Conservation (phyloP, 2,113 vertebrate species). For the Callospermophilus lateralis region DNA sequence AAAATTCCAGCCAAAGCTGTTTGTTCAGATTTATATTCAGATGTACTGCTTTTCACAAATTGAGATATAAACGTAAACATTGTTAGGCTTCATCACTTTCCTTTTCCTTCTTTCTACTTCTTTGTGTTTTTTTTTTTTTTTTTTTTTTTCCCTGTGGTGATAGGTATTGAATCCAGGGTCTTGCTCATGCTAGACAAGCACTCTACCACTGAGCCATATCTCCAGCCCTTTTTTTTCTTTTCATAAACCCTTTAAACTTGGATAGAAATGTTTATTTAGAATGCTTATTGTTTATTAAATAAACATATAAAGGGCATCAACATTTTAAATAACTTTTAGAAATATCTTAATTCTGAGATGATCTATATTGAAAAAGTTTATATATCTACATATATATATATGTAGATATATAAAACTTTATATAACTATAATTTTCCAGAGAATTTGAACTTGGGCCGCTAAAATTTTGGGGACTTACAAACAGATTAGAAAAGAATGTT, state of each 20-base stretch:
- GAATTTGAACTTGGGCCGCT: constrained; percentile 1
- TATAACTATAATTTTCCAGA: constrained; percentile 5
- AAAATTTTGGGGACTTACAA: background rate
- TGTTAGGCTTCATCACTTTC: background rate
- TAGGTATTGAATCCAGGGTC: background rate
- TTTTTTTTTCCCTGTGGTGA: background rate
- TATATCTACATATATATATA: too few species aligned
- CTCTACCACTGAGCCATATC: background rate
- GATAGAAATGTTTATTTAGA: constrained; percentile 43
- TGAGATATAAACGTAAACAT: background rate
- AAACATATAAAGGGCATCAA: background rate
- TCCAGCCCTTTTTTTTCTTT: background rate
- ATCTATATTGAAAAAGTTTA: constrained; percentile 1
- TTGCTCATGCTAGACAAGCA: background rate
- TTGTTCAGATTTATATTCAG: constrained; percentile 9
- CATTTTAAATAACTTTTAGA: constrained; percentile 44
- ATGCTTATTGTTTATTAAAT: constrained; percentile 15
- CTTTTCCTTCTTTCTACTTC: background rate
- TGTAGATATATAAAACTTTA: too few species aligned
- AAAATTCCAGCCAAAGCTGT: constrained; percentile 39
- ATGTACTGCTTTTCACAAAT: background rate
- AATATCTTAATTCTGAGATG: background rate
- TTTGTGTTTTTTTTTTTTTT: background rate
- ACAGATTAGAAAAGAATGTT: background rate
- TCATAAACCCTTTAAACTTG: background rate